Percentiles rank a stretch among this genome's conserved stretches.
phyloP scores from a whole-genome alignment of 2,888 invertebrate species.

The Willowsia nigromaculata region DNA sequence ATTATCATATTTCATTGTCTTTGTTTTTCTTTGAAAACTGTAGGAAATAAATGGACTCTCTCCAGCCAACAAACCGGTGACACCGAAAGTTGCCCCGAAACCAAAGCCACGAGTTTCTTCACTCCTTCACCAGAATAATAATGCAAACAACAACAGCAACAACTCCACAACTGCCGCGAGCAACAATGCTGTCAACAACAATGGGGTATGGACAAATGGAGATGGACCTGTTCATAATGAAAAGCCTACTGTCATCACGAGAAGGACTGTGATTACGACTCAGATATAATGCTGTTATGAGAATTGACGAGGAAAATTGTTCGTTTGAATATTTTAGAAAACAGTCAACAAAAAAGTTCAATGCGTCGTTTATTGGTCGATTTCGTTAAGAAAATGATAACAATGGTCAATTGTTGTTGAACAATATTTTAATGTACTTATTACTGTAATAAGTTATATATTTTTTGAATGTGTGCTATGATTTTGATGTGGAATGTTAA shows the following conservation, averaged over 20 bases:
- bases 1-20: neutral
- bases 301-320: neutral
- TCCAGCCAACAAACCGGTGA: conserved; percentile 66
- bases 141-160: conserved; percentile 60
- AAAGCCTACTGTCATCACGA: conserved; percentile 75
- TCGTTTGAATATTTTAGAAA: neutral
- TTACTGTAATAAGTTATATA: neutral
- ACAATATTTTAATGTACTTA: neutral
- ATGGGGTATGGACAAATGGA: conserved; percentile 65
- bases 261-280: conserved; percentile 78
- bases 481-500: neutral
- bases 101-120: conserved; percentile 74
- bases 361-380: neutral
- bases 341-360: neutral
- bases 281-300: conserved; percentile 68
- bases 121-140: conserved; percentile 65
- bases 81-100: conserved; percentile 74
- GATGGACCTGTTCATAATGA: conserved; percentile 63
- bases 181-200: conserved; percentile 45
- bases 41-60: conserved; percentile 73
- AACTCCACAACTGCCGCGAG: conserved; percentile 30
- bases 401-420: neutral
- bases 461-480: conserved; percentile 7
- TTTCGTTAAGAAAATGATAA: neutral
- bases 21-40: neutral